Conservation (phyloP, 2,797 vertebrate genomes). For the Cottoperca gobio region DNA sequence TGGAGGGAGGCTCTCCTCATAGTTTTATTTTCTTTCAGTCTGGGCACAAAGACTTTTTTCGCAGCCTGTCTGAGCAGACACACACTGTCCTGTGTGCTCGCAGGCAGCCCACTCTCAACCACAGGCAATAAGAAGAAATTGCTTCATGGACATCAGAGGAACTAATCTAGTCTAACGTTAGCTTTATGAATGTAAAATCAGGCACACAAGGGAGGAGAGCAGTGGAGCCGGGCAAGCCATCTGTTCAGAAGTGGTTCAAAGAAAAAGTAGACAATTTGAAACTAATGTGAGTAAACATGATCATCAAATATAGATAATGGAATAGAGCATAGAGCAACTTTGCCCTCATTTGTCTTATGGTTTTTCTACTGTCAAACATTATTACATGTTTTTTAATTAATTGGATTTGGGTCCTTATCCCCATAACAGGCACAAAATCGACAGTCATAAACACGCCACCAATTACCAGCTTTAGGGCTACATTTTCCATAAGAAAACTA, state of each 20-base stretch:
- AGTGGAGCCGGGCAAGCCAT: slow-evolving; percentile 56
- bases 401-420: slow-evolving; percentile 64
- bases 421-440: slow-evolving; percentile 46
- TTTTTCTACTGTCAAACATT: slow-evolving; percentile 44
- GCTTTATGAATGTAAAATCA: slow-evolving; percentile 76
- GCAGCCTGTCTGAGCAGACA: slow-evolving; percentile 53
- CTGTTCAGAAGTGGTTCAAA: slow-evolving; percentile 73
- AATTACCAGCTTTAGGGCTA: slow-evolving; percentile 63
- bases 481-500: slow-evolving; percentile 63
- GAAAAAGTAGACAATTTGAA: slow-evolving; percentile 61
- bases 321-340: slow-evolving; percentile 46
- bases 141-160: slow-evolving; percentile 71
- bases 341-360: slow-evolving; percentile 36
- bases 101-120: slow-evolving; percentile 55
- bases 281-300: slow-evolving; percentile 68
- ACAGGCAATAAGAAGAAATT: slow-evolving; percentile 66
- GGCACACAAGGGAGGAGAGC: slow-evolving; percentile 63
- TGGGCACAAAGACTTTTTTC: slow-evolving; percentile 62
- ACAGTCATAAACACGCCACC: slow-evolving; percentile 64
- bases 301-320: slow-evolving; percentile 72
- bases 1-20: slow-evolving; percentile 67
- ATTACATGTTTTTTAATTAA: slow-evolving; percentile 61
- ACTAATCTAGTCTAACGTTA: slow-evolving; percentile 72
- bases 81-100: slow-evolving; percentile 56
- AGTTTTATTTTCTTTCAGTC: slow-evolving; percentile 70